Base-by-base conservation (phyloP, 2,797 vertebrate genomes). In the Novumbra hubbsi region DNA sequence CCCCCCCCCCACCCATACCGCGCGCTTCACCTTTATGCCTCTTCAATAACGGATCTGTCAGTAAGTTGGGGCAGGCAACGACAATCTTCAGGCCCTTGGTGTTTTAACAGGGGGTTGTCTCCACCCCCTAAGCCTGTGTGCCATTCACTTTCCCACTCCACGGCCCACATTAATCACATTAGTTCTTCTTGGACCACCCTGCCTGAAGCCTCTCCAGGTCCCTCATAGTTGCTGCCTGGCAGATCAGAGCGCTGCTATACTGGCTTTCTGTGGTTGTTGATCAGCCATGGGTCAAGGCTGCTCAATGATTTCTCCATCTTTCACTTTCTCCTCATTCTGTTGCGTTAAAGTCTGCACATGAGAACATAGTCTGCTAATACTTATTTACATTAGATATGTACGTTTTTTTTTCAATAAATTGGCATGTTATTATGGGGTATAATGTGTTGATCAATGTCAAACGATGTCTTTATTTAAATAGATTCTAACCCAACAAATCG, bases 21-120 rank as follows among this genome's bases (percentile, higher is more conserved):
- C n/a, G n/a, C 55, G 21, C 55, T 27, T 27, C 24, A 24, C 11
- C n/a, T 60, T 24, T 24, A n/a, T 60, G 55, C 55, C 24, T 60
- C n/a, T 60, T 57, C 11, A n/a, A 12, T 21, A 57, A 57, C 55
- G 24, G 8, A 21, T 57, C 8, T 57, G 55, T 57, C 14, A 60
- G 21, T 60, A 3, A 75, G n/a, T n/a, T n/a, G n/a, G 71, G 81
- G 69, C 71, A 79, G 70, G 65, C 70, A 70, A 79, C 78, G 75
- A 63, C 63, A 63, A 73, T 71, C 81, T 80, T 79, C 17, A 73
- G 78, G 85, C 71, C 74, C n/a, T 76, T 16, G 65, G 71, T 79
- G 64, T 71, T 76, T 86, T 83, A 78, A 57, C 68, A 64, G 64
- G 76, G 71, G 21, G 57, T 9, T 34, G 71, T 9, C 75, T 55